phyloP scores from a whole-genome alignment of 2,888 invertebrate genomes.

The Hemaris fuciformis region DNA sequence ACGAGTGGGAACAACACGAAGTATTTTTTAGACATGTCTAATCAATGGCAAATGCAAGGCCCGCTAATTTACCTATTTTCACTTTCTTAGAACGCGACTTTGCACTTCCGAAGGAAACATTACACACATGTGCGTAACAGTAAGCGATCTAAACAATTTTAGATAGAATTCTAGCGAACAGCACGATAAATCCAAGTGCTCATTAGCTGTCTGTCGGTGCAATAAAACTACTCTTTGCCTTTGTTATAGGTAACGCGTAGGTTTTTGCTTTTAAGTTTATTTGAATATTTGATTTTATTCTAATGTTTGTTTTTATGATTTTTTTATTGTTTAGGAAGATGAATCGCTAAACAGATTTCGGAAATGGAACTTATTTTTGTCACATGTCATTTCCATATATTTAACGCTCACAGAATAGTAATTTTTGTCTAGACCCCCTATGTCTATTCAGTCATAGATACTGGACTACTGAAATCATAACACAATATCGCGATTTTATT shows the following conservation, averaged over 20 bases:
- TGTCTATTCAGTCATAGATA: too few relatives aligned
- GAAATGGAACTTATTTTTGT: too few relatives aligned
- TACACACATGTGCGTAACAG: not conserved
- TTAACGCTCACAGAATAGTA: too few relatives aligned
- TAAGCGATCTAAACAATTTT: conserved; percentile 4
- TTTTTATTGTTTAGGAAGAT: not conserved
- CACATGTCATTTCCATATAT: too few relatives aligned
- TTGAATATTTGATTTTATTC: not conserved
- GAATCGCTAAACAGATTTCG: too few relatives aligned
- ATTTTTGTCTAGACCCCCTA: too few relatives aligned
- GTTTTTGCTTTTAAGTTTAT: not conserved
- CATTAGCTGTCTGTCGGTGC: conserved; percentile 4
- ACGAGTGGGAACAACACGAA: too few relatives aligned
- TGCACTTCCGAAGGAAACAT: not conserved
- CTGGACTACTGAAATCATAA: too few relatives aligned
- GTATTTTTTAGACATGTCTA: too few relatives aligned
- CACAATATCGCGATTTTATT: too few relatives aligned
- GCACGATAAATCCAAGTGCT: not conserved
- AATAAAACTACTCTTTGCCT: not conserved
- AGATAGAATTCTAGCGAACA: not conserved
- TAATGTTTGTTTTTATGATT: not conserved
- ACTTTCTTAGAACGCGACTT: not conserved
- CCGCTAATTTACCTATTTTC: not conserved
- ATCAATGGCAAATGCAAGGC: not conserved
- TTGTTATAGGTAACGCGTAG: not conserved